Conservation (phyloP, 2,797 vertebrate genomes). For the Pogonophryne albipinna region DNA sequence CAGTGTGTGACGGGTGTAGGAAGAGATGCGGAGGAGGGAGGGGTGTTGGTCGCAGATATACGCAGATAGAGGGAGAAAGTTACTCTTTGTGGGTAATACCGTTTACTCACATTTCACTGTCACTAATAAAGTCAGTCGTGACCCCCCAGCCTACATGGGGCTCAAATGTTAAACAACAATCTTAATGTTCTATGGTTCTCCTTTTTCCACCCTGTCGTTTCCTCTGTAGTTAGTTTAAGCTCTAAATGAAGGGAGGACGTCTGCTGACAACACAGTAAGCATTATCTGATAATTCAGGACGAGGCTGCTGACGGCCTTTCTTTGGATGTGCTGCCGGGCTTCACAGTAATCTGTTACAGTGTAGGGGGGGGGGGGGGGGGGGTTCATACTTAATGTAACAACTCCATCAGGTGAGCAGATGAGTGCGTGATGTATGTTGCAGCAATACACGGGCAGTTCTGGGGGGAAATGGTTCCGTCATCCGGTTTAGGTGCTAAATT, state of each 20-base stretch:
- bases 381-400: no score
- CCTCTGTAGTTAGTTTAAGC: neutral
- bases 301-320: slow-evolving; percentile 14
- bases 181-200: neutral
- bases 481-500: neutral
- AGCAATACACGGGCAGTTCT: neutral
- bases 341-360: slow-evolving; percentile 11
- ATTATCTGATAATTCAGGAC: neutral
- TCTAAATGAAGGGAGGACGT: neutral
- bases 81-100: neutral
- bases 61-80: slow-evolving; percentile 13
- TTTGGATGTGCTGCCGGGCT: slow-evolving; percentile 12
- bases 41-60: neutral
- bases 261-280: neutral
- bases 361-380: no score
- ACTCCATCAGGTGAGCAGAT: neutral
- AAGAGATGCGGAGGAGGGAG: slow-evolving; percentile 52
- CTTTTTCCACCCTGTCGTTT: neutral
- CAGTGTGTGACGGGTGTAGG: slow-evolving; percentile 34
- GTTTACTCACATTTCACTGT: fast-evolving
- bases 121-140: neutral
- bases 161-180: neutral
- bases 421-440: neutral
- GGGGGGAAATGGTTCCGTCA: neutral
- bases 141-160: neutral